These are phyloP conservation scores for Drosophila greeni DNA, from an alignment of 2,888 invertebrate species.

Conservation along the genomic window DNA sequence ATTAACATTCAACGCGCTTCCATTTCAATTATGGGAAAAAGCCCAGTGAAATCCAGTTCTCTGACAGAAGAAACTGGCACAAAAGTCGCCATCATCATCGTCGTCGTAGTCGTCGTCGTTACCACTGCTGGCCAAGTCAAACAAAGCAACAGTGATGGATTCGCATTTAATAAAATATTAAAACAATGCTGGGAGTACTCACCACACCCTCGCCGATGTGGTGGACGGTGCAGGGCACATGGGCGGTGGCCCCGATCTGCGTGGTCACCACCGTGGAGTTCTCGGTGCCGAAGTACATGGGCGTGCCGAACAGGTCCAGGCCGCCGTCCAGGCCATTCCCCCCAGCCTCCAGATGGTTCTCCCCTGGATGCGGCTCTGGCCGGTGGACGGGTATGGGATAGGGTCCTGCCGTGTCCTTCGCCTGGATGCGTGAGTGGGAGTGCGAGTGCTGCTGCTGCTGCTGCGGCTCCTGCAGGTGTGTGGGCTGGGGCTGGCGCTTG, in stretches of 20 bases:
- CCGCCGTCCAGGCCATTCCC: slow-evolving; percentile 56
- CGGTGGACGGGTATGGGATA: slow-evolving; percentile 58
- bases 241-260: slow-evolving; percentile 90
- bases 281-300: slow-evolving; percentile 89
- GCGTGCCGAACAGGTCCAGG: slow-evolving; percentile 80
- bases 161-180: slow-evolving; percentile 64
- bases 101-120: not conserved
- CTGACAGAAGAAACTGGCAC: slow-evolving; percentile 8
- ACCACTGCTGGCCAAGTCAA: slow-evolving; percentile 38
- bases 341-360: slow-evolving; percentile 61
- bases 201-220: slow-evolving; percentile 93
- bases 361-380: slow-evolving; percentile 43
- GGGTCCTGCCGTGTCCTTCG: slow-evolving; percentile 71
- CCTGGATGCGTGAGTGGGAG: slow-evolving; percentile 67
- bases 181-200: slow-evolving; percentile 79
- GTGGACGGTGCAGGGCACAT: slow-evolving; percentile 90
- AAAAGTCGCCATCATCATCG: slow-evolving; percentile 34
- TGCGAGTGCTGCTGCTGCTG: slow-evolving; percentile 47
- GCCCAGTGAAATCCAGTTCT: slow-evolving; percentile 6
- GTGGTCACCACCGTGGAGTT: slow-evolving; percentile 90
- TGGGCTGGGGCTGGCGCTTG: slow-evolving; percentile 54
- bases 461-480: slow-evolving; percentile 42
- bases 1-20: slow-evolving; percentile 25
- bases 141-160: slow-evolving; percentile 66
- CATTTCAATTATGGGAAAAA: slow-evolving; percentile 32